Percentiles rank a stretch among this genome's conserved stretches.
Conservation (phyloP, 64 coral and sea anemone genomes). For the Platygyra sinensis region DNA sequence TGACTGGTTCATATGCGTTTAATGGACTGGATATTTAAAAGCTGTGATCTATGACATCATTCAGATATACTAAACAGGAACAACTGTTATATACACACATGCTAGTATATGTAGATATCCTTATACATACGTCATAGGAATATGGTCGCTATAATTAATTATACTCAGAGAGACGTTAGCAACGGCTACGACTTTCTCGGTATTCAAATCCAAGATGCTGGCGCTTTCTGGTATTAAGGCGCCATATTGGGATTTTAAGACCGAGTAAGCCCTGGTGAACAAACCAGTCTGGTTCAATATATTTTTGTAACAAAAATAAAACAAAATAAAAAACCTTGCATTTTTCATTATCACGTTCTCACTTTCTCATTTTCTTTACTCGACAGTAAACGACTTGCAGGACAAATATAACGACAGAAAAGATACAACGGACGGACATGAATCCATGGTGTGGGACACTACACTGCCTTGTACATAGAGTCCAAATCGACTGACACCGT, state of each 20-base stretch:
- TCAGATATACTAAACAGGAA: too few relatives aligned
- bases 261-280: neutral
- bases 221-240: neutral
- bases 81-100: too few relatives aligned
- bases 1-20: too few relatives aligned
- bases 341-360: neutral
- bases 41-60: too few relatives aligned
- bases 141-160: too few relatives aligned
- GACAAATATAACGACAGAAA: slow-evolving; percentile 2
- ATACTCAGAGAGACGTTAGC: too few relatives aligned
- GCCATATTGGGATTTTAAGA: neutral
- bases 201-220: too few relatives aligned
- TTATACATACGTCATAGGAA: too few relatives aligned
- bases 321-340: neutral
- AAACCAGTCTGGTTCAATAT: neutral
- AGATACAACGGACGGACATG: neutral
- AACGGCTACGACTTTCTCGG: too few relatives aligned
- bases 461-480: slow-evolving; percentile 34
- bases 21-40: too few relatives aligned
- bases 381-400: slow-evolving; percentile 34
- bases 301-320: neutral
- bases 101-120: too few relatives aligned
- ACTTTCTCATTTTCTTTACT: neutral
- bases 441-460: neutral
- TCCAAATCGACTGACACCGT: slow-evolving; percentile 30